These are phyloP conservation scores for Hedychridium roseum DNA, from an alignment of 2,888 invertebrate species.

Conservation along the genomic window DNA sequence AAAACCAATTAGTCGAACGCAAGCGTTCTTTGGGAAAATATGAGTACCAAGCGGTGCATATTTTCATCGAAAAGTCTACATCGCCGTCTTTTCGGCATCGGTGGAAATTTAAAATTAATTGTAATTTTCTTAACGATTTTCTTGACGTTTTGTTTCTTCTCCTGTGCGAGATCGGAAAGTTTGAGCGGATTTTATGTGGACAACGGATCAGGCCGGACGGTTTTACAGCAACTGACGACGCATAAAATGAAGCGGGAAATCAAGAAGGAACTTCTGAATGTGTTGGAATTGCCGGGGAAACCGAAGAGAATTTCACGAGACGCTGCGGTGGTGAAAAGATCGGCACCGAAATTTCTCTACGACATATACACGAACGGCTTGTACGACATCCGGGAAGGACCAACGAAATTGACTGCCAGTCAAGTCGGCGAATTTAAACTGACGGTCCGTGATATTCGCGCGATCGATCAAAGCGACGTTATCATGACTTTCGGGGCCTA, in stretches of 20 bases:
- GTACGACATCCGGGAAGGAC: constrained; percentile 67
- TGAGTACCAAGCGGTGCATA: no score
- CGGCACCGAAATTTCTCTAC: constrained; percentile 84
- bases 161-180: constrained; percentile 6
- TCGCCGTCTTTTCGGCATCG: no score
- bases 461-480: constrained; percentile 86
- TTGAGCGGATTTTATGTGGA: constrained; percentile 76
- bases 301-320: constrained; percentile 66
- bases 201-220: constrained; percentile 83
- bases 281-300: constrained; percentile 82
- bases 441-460: constrained; percentile 77
- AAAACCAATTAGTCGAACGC: no score
- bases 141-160: no score
- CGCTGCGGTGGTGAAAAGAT: constrained; percentile 64
- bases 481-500: constrained; percentile 82
- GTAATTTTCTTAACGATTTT: no score
- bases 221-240: constrained; percentile 76
- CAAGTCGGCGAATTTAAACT: constrained; percentile 70
- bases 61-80: no score
- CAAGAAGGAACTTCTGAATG: constrained; percentile 83
- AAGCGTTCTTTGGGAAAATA: no score
- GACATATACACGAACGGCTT: constrained; percentile 80
- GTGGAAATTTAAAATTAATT: no score
- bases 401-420: constrained; percentile 27
- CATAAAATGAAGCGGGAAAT: constrained; percentile 78